Conservation (phyloP, 1,140 invertebrate species). For the Lasaia peninsularis region DNA sequence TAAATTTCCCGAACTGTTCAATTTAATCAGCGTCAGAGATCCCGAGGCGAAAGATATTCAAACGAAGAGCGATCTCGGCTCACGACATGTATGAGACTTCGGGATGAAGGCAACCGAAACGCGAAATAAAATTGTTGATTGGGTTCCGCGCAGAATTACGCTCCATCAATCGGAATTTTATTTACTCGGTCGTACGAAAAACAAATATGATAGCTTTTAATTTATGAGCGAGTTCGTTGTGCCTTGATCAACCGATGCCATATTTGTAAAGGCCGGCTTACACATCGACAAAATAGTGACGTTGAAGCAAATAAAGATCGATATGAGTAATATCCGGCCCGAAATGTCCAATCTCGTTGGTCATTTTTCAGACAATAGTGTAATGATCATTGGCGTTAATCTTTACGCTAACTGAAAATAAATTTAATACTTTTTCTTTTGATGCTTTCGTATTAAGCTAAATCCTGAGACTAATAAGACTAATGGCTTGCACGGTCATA, state of each 20-base stretch:
- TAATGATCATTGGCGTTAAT: too few relatives aligned
- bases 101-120: conserved; percentile 66
- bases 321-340: too few relatives aligned
- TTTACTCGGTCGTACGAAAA: conserved; percentile 66
- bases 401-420: too few relatives aligned
- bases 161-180: conserved; percentile 70
- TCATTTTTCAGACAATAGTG: too few relatives aligned
- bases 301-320: too few relatives aligned
- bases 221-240: conserved; percentile 58
- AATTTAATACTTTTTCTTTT: too few relatives aligned
- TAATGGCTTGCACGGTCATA: too few relatives aligned
- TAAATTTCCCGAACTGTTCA: conserved; percentile 36
- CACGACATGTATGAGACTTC: conserved; percentile 43
- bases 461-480: too few relatives aligned
- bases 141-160: conserved; percentile 64
- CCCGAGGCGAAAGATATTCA: conserved; percentile 56
- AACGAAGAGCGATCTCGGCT: conserved; percentile 54
- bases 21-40: conserved; percentile 60
- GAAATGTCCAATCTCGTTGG: too few relatives aligned
- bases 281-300: neutral
- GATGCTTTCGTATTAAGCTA: too few relatives aligned
- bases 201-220: conserved; percentile 73
- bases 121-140: conserved; percentile 71
- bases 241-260: conserved; percentile 39
- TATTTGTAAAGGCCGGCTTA: conserved; percentile 18